These are phyloP conservation scores for Portunus trituberculatus DNA, from an alignment of 1,140 invertebrate genomes.

Conservation along the genomic window DNA sequence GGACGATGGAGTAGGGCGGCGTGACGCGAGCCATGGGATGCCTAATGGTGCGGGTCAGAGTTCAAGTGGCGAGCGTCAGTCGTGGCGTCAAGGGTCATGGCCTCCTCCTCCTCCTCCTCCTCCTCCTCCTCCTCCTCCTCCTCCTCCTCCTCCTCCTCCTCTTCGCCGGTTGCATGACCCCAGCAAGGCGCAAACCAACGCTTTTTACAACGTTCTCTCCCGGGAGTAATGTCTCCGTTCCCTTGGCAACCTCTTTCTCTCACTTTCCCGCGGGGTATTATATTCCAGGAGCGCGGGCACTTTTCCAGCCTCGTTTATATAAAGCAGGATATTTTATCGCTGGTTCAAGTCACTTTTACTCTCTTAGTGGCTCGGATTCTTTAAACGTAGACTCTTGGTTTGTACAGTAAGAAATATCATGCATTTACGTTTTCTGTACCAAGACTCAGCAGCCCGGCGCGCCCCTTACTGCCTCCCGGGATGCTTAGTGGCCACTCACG, in stretches of 20 bases:
- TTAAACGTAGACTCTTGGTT: too few relatives aligned
- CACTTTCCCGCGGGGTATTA: not conserved
- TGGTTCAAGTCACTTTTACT: too few relatives aligned
- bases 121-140: too few relatives aligned
- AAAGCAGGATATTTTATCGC: too few relatives aligned
- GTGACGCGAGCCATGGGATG: not conserved
- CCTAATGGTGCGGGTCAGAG: not conserved
- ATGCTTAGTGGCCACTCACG: too few relatives aligned
- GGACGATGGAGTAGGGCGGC: not conserved
- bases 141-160: slow-evolving; percentile 15
- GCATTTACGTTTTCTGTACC: too few relatives aligned
- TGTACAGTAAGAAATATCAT: too few relatives aligned
- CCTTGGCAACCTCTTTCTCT: not conserved
- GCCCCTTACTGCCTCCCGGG: too few relatives aligned
- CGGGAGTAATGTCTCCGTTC: not conserved
- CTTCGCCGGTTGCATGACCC: not conserved
- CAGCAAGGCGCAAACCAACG: not conserved
- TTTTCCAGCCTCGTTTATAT: too few relatives aligned
- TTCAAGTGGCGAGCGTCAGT: too few relatives aligned
- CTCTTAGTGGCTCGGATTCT: too few relatives aligned
- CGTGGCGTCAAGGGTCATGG: not conserved
- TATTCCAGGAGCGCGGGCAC: not conserved
- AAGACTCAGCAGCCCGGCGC: too few relatives aligned
- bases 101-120: slow-evolving; percentile 15
- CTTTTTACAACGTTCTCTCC: not conserved